Percentiles rank a stretch among this genome's conserved stretches.
Evolutionary conservation across 1,140 invertebrate species (phyloP).

Genomic region (Drosophila erecta): DNA sequence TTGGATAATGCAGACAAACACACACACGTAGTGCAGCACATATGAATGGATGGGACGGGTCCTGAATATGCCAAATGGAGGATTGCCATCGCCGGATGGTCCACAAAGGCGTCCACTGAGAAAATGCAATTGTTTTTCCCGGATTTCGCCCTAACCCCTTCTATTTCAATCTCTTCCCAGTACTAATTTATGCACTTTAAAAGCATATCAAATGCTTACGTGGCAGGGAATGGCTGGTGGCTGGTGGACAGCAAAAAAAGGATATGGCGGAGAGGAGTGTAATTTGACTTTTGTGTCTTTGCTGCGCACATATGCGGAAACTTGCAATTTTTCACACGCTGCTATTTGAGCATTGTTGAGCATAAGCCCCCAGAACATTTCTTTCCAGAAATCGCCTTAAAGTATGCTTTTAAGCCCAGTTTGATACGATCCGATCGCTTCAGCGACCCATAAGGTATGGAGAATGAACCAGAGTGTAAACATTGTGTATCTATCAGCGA

Average conservation of each 20-base stretch:
- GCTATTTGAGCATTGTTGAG: constrained; percentile 36
- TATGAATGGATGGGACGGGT: constrained; percentile 9
- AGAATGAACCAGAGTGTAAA: not conserved
- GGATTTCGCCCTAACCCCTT: constrained; percentile 17
- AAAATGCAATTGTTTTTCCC: constrained; percentile 68
- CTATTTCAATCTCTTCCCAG: constrained; percentile 35
- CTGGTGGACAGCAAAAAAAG: not conserved
- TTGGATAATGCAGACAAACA: constrained; percentile 60
- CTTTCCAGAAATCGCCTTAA: constrained; percentile 1
- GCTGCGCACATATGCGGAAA: constrained; percentile 68
- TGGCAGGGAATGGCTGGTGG: not conserved
- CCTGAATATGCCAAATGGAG: constrained; percentile 33
- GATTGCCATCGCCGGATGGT: constrained; percentile 25
- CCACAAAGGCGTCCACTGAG: constrained; percentile 49
- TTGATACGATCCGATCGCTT: no score
- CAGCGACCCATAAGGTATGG: not conserved
- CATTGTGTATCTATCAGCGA: not conserved
- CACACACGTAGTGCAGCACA: constrained; percentile 9
- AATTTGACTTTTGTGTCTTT: constrained; percentile 53
- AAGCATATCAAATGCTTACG: constrained; percentile 61
- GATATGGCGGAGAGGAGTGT: constrained; percentile 35
- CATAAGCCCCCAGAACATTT: constrained; percentile 8
- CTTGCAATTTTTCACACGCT: constrained; percentile 74
- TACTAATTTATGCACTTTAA: constrained; percentile 73
- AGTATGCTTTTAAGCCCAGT: not conserved